These are phyloP conservation scores for Zhengitettix transpicula DNA, from an alignment of 2,888 invertebrate genomes.

Conservation along the genomic window DNA sequence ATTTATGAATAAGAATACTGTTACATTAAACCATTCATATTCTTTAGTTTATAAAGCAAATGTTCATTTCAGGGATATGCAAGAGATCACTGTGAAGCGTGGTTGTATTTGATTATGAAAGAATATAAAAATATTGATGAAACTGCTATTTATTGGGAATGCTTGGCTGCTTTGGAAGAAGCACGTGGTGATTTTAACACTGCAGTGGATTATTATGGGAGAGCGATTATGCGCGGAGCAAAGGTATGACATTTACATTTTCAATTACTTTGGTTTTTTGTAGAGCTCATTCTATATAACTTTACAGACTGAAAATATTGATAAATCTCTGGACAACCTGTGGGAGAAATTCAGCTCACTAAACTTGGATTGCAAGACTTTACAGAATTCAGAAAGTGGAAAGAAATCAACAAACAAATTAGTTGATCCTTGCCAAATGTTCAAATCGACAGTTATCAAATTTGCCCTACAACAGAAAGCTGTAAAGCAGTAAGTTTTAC, in stretches of 20 bases:
- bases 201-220: conserved; percentile 39
- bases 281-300: background rate
- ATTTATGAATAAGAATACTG: no score
- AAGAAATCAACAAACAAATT: background rate
- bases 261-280: background rate
- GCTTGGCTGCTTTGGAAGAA: conserved; percentile 38
- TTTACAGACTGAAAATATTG: background rate
- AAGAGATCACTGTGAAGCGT: conserved; percentile 35
- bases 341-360: background rate
- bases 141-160: conserved; percentile 40
- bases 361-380: no score
- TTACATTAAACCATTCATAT: no score
- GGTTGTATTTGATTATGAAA: conserved; percentile 33
- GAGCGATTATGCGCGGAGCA: background rate
- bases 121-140: conserved; percentile 27
- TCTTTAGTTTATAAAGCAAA: no score
- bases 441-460: background rate
- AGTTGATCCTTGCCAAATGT: background rate
- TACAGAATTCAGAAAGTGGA: background rate
- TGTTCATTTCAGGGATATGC: conserved; percentile 22
- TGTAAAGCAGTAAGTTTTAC: background rate
- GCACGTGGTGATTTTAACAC: conserved; percentile 33
- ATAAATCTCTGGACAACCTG: background rate
- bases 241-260: background rate
- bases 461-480: background rate